Base-by-base conservation (phyloP, 2,113 vertebrate genomes). In the Phyllopteryx taeniolatus region DNA sequence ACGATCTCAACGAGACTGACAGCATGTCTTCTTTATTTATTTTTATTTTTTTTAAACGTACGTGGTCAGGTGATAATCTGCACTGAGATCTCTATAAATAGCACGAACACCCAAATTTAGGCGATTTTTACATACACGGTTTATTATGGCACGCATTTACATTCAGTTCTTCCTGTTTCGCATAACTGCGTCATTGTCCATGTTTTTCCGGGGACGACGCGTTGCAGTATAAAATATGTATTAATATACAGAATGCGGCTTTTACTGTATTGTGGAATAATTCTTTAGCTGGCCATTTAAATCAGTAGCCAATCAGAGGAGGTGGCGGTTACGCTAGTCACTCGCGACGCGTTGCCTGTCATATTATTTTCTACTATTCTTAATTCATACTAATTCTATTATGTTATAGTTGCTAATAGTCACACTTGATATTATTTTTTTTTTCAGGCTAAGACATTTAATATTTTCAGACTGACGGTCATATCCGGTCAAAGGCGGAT, bases 241-340 rank as follows among this genome's bases (percentile, higher is more conserved):
- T 54, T 54, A 20, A 54, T 8, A n/a, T 54, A 27, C 54, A 15
- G 51, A 53, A 17, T 53, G 19, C 27, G 6, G 13, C 2, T 60
- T 33, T 60, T 8, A 33, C 57, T 17, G 27, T 15, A 9, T 14
- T 33, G 59, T 39, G 35, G 35, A 39, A 39, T 61, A 33, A 17
- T 47, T 47, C 12, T 31, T 8, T 63, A 39, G 61, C 10, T 44
- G 15, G 9, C 27, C 19, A 6, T 35, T 81, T 17, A 73, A 9
- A 15, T 35, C 31, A 8, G 2, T 0, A 73, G 69, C 82, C 85
- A 88, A 88, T 90, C 80, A 86, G 20, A 75, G 11, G 8, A 46
- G 8, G 39, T 0, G 19, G 0, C 13, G 2, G 0, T 1, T 12
- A 71, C 81, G 83, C 81, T 76, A 87, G 68, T 11, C 0, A 12